Evolutionary conservation across 1,140 invertebrate genomes (phyloP).

Genomic region (Rhizoglyphus robini): DNA sequence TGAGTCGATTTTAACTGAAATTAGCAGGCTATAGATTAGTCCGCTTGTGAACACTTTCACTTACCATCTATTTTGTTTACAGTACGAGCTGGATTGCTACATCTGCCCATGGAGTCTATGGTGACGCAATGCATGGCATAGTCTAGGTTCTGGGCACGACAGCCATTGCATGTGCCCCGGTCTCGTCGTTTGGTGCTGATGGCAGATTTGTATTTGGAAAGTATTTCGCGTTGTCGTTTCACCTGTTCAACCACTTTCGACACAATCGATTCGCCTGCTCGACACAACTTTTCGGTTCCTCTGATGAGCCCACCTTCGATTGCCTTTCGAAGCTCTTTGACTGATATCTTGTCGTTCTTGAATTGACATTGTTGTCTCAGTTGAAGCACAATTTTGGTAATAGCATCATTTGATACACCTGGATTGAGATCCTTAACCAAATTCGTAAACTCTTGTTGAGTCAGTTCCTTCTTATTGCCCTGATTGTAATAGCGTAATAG

Average conservation of each 20-base stretch:
- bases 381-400: neutral
- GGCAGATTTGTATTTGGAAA: neutral
- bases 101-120: neutral
- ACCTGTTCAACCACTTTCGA: neutral
- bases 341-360: neutral
- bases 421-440: neutral
- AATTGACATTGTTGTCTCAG: neutral
- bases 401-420: neutral
- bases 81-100: neutral
- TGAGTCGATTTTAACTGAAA: neutral
- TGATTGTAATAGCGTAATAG: neutral
- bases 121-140: neutral
- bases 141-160: neutral
- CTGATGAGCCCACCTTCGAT: neutral
- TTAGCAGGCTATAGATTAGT: neutral
- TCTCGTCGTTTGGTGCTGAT: neutral
- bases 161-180: neutral
- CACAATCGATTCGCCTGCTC: neutral
- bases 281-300: slow-evolving; percentile 4
- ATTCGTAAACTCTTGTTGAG: neutral
- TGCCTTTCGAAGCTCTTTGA: neutral
- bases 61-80: neutral
- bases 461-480: neutral
- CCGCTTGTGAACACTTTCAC: neutral
- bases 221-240: neutral